Base-by-base conservation (phyloP, 2,888 invertebrate species). In the Hyalella azteca region DNA sequence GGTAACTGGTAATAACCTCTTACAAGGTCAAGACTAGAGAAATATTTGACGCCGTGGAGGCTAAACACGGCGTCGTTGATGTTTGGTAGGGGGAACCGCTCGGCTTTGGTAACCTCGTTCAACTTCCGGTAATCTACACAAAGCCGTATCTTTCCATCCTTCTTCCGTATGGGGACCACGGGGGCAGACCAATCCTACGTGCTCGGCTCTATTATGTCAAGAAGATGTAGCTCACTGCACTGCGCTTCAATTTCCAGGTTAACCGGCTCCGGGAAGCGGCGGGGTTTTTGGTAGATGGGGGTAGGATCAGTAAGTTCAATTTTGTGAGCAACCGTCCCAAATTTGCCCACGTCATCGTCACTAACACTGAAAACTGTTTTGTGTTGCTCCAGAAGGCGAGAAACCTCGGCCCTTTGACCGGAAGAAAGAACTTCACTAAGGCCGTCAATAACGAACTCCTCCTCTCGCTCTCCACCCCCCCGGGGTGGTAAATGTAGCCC, bases 1-100 rank as follows among this genome's bases (percentile, higher is more conserved):
- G 29, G n/a, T 9, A 77, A 15, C 13, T 77, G 77, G 15, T 77
- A 77, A 29, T 77, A 77, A 1, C 77, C 77, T 3, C 36, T 41
- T 13, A 77, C 48, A 15, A 77, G 41, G 26, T 77, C 77, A 7
- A 48, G 45, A 2, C 26, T 41, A 2, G 77, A 45, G 32, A 77
- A 77, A 77, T 77, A 77, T 26, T 77, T 45, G n/a, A 45, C n/a
- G 3, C 29, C 29, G 39, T 75, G 77, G 3, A 29, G 9, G 11
- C 26, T 77, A 29, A 26, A 77, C 2, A 77, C 45, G 3, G 19
- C 11, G 15, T 77, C n/a, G 2, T 15, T 77, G 15, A 77, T 15
- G 13, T 77, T 45, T 5, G 77, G 29, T 7, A 77, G 41, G 19
- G 77, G 77, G 13, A 77, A 77, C 13, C 4, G n/a, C 3, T 48